A percentile compares a stretch with the other conserved stretches of the same genome.
Evolutionary conservation across 1,140 invertebrate species (phyloP).

Genomic region (Sesamia nonagrioides): DNA sequence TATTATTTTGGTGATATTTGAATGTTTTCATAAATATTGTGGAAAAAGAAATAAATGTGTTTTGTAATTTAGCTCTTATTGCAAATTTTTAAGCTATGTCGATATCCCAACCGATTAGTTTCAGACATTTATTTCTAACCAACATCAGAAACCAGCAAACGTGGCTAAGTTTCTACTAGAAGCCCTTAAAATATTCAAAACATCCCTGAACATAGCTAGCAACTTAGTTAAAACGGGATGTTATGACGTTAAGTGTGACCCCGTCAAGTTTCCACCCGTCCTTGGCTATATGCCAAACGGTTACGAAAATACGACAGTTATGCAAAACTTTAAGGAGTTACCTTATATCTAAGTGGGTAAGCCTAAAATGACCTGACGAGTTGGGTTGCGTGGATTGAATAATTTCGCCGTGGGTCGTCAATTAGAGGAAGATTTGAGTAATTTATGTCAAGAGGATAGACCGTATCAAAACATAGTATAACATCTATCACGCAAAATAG

Average conservation of each 20-base stretch:
- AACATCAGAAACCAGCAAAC: neutral
- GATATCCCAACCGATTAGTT: too few relatives aligned
- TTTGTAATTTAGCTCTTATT: too few relatives aligned
- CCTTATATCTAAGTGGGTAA: conserved; percentile 31
- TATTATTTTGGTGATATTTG: too few relatives aligned
- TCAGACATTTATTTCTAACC: neutral
- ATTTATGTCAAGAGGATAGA: neutral
- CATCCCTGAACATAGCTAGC: neutral
- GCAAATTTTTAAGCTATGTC: too few relatives aligned
- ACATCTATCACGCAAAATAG: too few relatives aligned
- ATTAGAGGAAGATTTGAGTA: neutral
- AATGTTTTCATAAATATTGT: too few relatives aligned
- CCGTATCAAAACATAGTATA: too few relatives aligned
- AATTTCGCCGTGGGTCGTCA: neutral
- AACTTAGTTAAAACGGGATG: conserved; percentile 30
- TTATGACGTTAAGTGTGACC: conserved; percentile 24
- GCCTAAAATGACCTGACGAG: conserved; percentile 31
- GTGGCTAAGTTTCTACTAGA: neutral
- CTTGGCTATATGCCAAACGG: conserved; percentile 11
- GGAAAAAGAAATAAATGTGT: too few relatives aligned
- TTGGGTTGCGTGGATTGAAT: conserved; percentile 18
- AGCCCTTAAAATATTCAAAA: conserved; percentile 32
- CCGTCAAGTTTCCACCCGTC: conserved; percentile 20
- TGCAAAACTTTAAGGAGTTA: conserved; percentile 33
- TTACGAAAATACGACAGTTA: conserved; percentile 27